phyloP scores from a whole-genome alignment of 2,113 vertebrate genomes.

The Bolborhynchus lineola region DNA sequence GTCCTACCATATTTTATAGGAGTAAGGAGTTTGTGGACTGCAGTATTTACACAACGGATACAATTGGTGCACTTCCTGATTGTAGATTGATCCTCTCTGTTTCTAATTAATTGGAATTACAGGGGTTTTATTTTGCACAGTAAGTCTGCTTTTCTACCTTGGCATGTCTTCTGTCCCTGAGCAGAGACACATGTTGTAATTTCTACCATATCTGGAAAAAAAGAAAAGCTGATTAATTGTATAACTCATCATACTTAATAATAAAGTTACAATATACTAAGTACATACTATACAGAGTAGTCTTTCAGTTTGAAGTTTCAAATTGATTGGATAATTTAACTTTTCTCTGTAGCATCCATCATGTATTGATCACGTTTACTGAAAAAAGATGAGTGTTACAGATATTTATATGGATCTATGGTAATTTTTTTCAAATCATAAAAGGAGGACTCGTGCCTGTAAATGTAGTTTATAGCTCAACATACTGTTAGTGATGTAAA shows the following conservation, averaged over 20 bases:
- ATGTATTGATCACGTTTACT: neutral
- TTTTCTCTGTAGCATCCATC: neutral
- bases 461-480: neutral
- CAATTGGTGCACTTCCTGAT: neutral
- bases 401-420: neutral
- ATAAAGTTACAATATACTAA: neutral
- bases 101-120: neutral
- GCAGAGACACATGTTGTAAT: conserved; percentile 15
- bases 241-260: conserved; percentile 44
- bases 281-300: neutral
- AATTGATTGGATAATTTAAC: neutral
- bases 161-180: conserved; percentile 14
- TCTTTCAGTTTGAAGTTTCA: neutral
- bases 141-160: neutral
- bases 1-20: neutral
- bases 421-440: neutral
- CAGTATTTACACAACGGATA: neutral
- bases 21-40: neutral
- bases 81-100: neutral
- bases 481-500: neutral
- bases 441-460: neutral
- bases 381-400: neutral
- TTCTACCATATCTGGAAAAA: conserved; percentile 54
- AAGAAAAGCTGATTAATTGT: conserved; percentile 9
- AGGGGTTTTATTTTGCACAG: neutral